A percentile compares a stretch with the other conserved stretches of the same genome.
These are phyloP conservation scores for Chaetodon auriga DNA, from an alignment of 2,113 vertebrate species.

Conservation along the genomic window DNA sequence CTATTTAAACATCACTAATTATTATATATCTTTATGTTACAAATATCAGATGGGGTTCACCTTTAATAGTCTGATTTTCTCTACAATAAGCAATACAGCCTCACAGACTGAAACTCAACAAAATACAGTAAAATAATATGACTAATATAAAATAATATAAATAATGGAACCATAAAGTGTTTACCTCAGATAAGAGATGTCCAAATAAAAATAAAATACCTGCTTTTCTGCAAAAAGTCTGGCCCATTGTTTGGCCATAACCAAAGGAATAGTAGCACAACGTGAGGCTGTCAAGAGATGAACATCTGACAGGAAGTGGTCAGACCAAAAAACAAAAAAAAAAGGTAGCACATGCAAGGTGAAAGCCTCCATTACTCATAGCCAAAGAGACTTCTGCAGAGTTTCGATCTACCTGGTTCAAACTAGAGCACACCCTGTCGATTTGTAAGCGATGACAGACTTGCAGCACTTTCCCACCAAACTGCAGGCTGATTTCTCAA, in stretches of 20 bases:
- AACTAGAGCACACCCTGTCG: conserved; percentile 1
- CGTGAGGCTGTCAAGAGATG: not conserved
- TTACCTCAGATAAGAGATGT: not conserved
- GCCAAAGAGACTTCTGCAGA: conserved; percentile 14
- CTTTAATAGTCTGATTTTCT: too few relatives aligned
- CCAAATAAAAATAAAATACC: not conserved
- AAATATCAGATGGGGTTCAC: too few relatives aligned
- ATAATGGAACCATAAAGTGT: not conserved
- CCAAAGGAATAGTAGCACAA: not conserved
- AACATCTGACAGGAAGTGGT: conserved; percentile 65
- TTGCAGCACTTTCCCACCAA: not conserved
- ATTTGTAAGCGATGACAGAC: conserved; percentile 27
- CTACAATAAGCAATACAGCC: too few relatives aligned
- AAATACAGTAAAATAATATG: not conserved
- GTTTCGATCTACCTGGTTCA: conserved; percentile 21
- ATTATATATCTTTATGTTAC: too few relatives aligned
- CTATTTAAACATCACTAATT: too few relatives aligned
- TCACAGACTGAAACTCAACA: too few relatives aligned
- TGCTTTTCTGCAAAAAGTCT: not conserved
- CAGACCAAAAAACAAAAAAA: conserved; percentile 23
- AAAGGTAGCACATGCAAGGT: not conserved
- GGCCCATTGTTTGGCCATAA: not conserved
- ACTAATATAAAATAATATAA: too few relatives aligned
- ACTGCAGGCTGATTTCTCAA: not conserved
- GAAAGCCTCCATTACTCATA: conserved; percentile 52